These are phyloP conservation scores for Pandemis heparana DNA, from an alignment of 2,888 invertebrate species.

Conservation along the genomic window DNA sequence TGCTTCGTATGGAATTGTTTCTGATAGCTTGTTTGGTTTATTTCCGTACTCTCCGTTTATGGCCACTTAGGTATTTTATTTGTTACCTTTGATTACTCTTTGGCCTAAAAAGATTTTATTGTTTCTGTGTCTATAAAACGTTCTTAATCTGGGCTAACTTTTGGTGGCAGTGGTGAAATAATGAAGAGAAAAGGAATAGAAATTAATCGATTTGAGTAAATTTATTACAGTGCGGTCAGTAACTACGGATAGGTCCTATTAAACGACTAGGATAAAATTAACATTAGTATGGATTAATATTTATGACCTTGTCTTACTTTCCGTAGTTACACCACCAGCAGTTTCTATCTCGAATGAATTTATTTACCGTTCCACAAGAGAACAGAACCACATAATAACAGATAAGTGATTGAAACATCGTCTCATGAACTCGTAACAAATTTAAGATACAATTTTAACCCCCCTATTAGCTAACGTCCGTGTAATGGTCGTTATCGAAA, in stretches of 20 bases:
- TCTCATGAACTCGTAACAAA: not conserved
- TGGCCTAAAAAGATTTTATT: not conserved
- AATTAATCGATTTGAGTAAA: not conserved
- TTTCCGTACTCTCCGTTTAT: slow-evolving; percentile 4
- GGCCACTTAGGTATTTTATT: slow-evolving; percentile 11
- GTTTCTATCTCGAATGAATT: not conserved
- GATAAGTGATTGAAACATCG: not conserved
- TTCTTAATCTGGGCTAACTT: not conserved
- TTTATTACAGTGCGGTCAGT: not conserved
- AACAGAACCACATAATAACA: not conserved
- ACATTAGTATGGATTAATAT: too few species aligned
- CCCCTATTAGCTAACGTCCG: slow-evolving; percentile 9
- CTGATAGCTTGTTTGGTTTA: slow-evolving; percentile 18
- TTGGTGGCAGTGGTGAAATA: not conserved
- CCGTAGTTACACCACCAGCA: not conserved
- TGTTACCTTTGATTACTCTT: not conserved
- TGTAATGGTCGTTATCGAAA: slow-evolving; percentile 30
- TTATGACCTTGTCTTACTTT: not conserved
- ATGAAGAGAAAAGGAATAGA: not conserved
- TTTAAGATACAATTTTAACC: slow-evolving; percentile 19
- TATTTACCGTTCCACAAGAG: not conserved
- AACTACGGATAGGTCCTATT: too few species aligned
- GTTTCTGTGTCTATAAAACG: not conserved
- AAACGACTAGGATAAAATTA: too few species aligned
- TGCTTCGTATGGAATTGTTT: slow-evolving; percentile 28